Base-by-base conservation (phyloP, 2,888 invertebrate species). In the Hemaris fuciformis region DNA sequence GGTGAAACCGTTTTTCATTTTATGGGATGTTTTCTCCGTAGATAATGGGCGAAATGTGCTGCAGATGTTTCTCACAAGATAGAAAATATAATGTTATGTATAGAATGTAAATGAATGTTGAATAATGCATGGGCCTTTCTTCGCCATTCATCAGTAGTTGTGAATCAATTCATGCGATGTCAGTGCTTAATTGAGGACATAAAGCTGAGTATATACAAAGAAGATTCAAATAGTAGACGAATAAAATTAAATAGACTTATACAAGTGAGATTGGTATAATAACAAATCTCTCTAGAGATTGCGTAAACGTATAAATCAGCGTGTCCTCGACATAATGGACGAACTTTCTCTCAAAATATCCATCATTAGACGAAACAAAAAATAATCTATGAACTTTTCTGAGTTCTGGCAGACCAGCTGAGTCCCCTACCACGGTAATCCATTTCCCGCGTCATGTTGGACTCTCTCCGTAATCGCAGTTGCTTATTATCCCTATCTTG, bases 1-100 rank as follows among this genome's bases (percentile, higher is more conserved):
- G 84, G 88, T 86, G 90, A 91, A 91, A 91, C 87, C 78, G 80
- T 88, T 89, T 89, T 88, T 87, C 87, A 84, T 86, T 87, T 83
- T 85, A 81, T 82, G 79, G 77, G 75, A 79, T 79, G 81, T 87
- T 91, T 89, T 90, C 89, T 84, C 87, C 79, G 73, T 75, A 71
- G 78, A 79, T 81, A 82, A 85, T 83, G 72, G 75, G 78, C 78
- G 77, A 79, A 83, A 84, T 81, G 75, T 77, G 81, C 76, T 76
- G 68, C 77, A 70, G 70, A 68, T 66, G 57, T 72, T 79, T 81
- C 75, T 73, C 75, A 76, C 73, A 73, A 74, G 71, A 73, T 57
- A 61, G 31, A 42, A 43, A 48, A 31, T 53, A 31, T 18, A 18
- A 53, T 53, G 48, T 48, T 48, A 53, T 53, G 53, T 27, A 27